Base-by-base conservation (phyloP, 2,888 invertebrate species). In the Endotricha flammealis region DNA sequence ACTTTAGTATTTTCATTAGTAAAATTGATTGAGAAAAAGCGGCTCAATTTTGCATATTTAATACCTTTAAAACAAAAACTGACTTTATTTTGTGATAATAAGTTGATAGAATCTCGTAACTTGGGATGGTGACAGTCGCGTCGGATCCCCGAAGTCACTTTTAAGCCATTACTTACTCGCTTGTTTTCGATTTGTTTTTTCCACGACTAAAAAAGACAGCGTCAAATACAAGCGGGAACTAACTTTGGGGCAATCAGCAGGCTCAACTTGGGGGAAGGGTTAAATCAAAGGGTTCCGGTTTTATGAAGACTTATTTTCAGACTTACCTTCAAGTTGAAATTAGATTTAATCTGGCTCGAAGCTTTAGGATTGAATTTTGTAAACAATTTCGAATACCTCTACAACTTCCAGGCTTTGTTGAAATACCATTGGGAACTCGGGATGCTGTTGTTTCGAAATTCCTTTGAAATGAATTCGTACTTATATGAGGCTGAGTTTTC, bases 351-450 rank as follows among this genome's bases (percentile, higher is more conserved):
- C 86, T 78, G 83, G 74, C 81, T 76, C 80, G 79, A 72, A 82
- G 85, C 80, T 83, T 81, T 78, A 79, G 82, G 85, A 85, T 85
- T 86, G 85, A 85, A 85, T 85, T 86, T 83, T 83, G 83, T 85
- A 82, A 85, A 86, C 85, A 86, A 86, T 85, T 86, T 86, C 75
- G 68, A 75, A 80, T 86, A 85, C 82, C 82, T 83, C 78, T 76
- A 71, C 80, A 83, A 83, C 72, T 83, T 82, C 57, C 78, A 77
- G 79, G 83, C 82, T 85, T 83, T 86, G 85, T 86, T 75, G 70
- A 66, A 80, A 85, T 83, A 76, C 85, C 83, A 81, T 75, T 75
- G 83, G 82, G 81, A 79, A 67, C 74, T 70, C 74, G 66, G 75
- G 65, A 64, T 71, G 64, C 65, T 68, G 76, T 78, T 83, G 83